These are phyloP conservation scores for Apotomis turbidana DNA, from an alignment of 2,888 invertebrate genomes.

Conservation along the genomic window DNA sequence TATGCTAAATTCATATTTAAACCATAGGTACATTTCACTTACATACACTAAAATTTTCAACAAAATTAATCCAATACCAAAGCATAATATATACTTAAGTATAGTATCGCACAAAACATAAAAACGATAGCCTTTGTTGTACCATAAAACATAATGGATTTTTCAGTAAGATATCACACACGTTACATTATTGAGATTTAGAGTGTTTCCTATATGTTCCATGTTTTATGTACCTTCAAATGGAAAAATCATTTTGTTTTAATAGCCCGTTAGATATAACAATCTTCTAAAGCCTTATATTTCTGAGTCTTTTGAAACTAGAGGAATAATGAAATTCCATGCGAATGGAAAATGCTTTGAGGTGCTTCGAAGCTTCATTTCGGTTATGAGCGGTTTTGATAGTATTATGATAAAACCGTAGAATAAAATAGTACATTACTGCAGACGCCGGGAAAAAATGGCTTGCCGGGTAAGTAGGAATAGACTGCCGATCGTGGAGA, in stretches of 20 bases:
- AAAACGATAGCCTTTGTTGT: neutral
- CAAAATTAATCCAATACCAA: neutral
- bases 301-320: slow-evolving; percentile 4
- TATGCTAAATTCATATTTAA: no score
- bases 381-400: neutral
- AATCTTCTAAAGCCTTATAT: slow-evolving; percentile 1
- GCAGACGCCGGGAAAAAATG: no score
- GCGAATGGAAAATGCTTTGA: slow-evolving; percentile 12
- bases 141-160: neutral
- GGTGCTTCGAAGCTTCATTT: neutral
- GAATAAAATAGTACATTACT: no score
- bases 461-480: no score
- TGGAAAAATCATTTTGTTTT: slow-evolving; percentile 5
- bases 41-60: neutral
- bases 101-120: neutral
- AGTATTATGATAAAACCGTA: neutral
- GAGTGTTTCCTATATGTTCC: neutral
- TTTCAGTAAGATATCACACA: neutral
- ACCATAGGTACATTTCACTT: no score
- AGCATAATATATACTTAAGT: neutral
- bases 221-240: neutral
- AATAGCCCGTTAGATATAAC: slow-evolving; percentile 24
- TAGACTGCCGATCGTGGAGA: no score
- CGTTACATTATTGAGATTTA: neutral
- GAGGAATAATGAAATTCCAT: slow-evolving; percentile 6